Evolutionary conservation across 2,797 vertebrate genomes (phyloP).

Genomic region (Esox masquinongy): DNA sequence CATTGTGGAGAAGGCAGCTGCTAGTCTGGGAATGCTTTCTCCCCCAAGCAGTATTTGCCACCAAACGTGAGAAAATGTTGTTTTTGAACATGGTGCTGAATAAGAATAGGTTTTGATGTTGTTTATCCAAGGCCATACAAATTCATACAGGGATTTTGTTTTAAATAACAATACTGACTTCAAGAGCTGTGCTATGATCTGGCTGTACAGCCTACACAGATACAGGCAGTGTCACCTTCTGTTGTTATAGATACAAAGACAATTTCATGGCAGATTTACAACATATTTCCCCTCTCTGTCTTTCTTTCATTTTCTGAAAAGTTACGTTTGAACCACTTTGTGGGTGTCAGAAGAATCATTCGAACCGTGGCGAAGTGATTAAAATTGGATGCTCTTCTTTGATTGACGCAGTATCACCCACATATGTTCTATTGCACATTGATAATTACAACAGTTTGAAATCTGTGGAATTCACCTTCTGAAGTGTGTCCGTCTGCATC

Average conservation of each 20-base stretch:
- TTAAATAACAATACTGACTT: not conserved
- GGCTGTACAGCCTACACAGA: not conserved
- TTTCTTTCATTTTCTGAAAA: not conserved
- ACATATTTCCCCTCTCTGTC: conserved; percentile 2
- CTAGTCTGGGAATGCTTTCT: conserved; percentile 20
- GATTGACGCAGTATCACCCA: conserved; percentile 64
- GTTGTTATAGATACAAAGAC: not conserved
- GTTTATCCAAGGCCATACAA: not conserved
- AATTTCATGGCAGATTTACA: not conserved
- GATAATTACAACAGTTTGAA: conserved; percentile 74
- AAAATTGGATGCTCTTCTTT: conserved; percentile 59
- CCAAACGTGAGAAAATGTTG: conserved; percentile 6
- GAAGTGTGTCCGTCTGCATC: conserved; percentile 58
- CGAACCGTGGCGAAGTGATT: conserved; percentile 51
- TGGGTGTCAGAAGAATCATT: conserved; percentile 55
- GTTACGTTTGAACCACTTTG: conserved; percentile 35
- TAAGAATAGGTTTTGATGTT: not conserved
- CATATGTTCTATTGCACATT: conserved; percentile 63
- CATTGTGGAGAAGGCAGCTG: conserved; percentile 15
- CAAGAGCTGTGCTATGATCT: conserved; percentile 2
- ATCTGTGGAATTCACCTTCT: conserved; percentile 66
- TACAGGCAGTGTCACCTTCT: not conserved
- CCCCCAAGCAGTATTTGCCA: conserved; percentile 8
- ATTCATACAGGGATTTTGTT: not conserved
- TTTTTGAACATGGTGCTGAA: conserved; percentile 13